Percentiles rank a stretch among this genome's conserved stretches.
Evolutionary conservation across 1,140 invertebrate genomes (phyloP).

Genomic region (Zelostemma sp.): DNA sequence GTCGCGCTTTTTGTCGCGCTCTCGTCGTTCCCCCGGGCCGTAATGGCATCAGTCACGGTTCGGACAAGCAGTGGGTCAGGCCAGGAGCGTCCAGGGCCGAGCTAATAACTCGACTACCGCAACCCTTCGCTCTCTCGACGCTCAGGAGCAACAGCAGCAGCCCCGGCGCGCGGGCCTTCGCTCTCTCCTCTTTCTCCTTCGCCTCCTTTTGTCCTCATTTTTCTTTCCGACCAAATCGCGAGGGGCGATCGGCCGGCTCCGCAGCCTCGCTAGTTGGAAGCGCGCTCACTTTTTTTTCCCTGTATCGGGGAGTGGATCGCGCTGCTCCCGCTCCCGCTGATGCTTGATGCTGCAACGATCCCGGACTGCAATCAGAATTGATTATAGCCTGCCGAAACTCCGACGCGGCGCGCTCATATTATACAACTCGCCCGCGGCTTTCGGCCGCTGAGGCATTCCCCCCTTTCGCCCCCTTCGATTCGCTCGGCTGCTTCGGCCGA

Average conservation of each 20-base stretch:
- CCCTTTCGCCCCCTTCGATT: constrained; percentile 40
- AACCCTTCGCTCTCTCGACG: constrained; percentile 1
- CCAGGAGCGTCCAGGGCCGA: constrained; percentile 4
- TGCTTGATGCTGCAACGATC: constrained; percentile 48
- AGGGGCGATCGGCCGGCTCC: constrained; percentile 18
- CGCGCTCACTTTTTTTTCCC: constrained; percentile 50
- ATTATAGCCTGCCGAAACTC: constrained; percentile 71
- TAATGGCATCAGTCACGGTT: constrained; percentile 26
- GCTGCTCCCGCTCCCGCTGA: constrained; percentile 13
- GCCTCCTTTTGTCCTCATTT: constrained; percentile 15
- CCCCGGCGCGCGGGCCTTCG: constrained; percentile 29
- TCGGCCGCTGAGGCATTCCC: constrained; percentile 17
- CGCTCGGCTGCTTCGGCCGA: constrained; percentile 39
- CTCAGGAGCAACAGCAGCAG: background rate
- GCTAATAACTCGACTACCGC: constrained; percentile 3
- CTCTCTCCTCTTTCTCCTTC: constrained; percentile 27
- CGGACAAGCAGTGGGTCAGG: constrained; percentile 2
- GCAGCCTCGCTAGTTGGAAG: constrained; percentile 58
- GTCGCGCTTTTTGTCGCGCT: constrained; percentile 52
- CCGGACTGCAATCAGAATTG: constrained; percentile 69
- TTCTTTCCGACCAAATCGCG: constrained; percentile 3
- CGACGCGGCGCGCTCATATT: constrained; percentile 62
- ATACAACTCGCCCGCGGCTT: constrained; percentile 64
- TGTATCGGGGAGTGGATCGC: constrained; percentile 65
- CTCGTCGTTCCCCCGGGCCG: constrained; percentile 25